These are phyloP conservation scores for Tenualosa thibaudeaui DNA, from an alignment of 2,797 vertebrate species.

Conservation along the genomic window DNA sequence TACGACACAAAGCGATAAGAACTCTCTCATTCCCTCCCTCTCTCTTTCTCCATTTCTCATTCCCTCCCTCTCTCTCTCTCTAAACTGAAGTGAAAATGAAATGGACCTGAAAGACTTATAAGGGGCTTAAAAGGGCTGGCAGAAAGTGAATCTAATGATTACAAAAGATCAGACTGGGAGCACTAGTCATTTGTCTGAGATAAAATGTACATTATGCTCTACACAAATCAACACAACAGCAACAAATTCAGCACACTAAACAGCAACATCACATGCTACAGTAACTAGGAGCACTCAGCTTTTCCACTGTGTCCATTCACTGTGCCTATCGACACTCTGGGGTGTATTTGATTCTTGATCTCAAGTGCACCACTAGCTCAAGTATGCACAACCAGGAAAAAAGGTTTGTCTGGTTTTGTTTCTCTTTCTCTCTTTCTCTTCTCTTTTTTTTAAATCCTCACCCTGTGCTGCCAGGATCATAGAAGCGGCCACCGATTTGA, in stretches of 20 bases:
- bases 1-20: too few relatives aligned
- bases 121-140: neutral
- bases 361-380: neutral
- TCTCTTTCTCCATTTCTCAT: neutral
- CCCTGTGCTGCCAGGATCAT: neutral
- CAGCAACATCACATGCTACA: neutral
- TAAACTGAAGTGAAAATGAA: neutral
- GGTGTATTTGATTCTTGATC: neutral
- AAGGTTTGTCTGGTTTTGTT: neutral
- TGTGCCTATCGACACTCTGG: neutral
- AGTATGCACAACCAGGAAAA: neutral
- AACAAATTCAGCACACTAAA: neutral
- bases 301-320: neutral
- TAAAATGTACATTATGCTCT: neutral
- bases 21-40: neutral
- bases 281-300: neutral
- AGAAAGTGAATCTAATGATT: neutral
- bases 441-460: neutral
- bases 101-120: neutral
- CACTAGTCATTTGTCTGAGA: neutral
- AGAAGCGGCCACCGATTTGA: conserved; percentile 1
- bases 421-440: too few relatives aligned
- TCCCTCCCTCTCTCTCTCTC: neutral
- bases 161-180: neutral
- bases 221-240: neutral